Evolutionary conservation across 2,888 invertebrate species (phyloP).

Genomic region (Megalurothrips usitatus): DNA sequence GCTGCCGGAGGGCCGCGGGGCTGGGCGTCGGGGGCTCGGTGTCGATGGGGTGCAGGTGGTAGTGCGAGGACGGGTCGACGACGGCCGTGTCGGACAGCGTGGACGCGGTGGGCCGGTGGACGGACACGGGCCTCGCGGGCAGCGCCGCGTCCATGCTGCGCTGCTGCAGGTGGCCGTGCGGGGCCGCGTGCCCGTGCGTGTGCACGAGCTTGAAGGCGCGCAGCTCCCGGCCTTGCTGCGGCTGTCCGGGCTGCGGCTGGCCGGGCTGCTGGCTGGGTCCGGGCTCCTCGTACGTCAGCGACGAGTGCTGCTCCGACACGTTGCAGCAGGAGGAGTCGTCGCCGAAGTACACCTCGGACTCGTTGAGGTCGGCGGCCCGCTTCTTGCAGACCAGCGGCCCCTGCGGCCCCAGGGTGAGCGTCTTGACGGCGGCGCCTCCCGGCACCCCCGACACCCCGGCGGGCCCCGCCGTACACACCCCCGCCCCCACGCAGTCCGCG

Average conservation of each 20-base stretch:
- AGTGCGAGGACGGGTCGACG: constrained; percentile 7
- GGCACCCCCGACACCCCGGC: too few relatives aligned
- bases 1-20: not conserved
- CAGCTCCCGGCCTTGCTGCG: constrained; percentile 29
- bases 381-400: constrained; percentile 36
- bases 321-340: constrained; percentile 76
- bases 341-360: constrained; percentile 80
- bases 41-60: constrained; percentile 19
- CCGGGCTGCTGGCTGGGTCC: constrained; percentile 40
- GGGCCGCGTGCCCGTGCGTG: not conserved
- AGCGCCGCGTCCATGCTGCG: constrained; percentile 23
- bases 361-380: constrained; percentile 58
- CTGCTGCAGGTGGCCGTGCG: constrained; percentile 30
- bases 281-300: constrained; percentile 56
- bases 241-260: not conserved
- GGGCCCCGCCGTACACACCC: not conserved
- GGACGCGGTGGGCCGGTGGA: constrained; percentile 16
- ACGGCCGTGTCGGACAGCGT: constrained; percentile 14
- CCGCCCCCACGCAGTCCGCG: not conserved
- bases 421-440: constrained; percentile 39
- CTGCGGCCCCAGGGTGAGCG: constrained; percentile 40
- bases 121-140: constrained; percentile 14
- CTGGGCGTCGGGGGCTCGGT: not conserved
- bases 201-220: constrained; percentile 21
- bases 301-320: constrained; percentile 58